Evolutionary conservation across 2,113 vertebrate genomes (phyloP).

Genomic region (Dryoscopus gambensis): DNA sequence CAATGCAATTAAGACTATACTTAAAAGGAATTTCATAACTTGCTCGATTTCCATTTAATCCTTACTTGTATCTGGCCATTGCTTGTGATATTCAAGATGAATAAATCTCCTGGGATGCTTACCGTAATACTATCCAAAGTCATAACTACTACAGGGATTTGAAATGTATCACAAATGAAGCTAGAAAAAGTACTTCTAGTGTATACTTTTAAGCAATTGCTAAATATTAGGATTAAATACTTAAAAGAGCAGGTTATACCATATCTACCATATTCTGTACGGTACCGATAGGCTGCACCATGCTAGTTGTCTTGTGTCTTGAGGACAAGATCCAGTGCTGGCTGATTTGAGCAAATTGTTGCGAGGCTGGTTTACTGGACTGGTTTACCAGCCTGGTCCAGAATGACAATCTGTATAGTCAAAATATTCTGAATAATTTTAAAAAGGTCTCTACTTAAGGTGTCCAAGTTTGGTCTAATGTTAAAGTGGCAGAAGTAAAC

Average conservation of each 20-base stretch:
- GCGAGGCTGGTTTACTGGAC: neutral
- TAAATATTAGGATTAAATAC: neutral
- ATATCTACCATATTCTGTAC: accelerated
- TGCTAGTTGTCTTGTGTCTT: neutral
- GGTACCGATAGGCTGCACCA: accelerated
- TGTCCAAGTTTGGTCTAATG: neutral
- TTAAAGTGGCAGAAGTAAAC: neutral
- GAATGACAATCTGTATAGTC: neutral
- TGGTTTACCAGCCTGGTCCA: neutral
- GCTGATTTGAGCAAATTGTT: neutral
- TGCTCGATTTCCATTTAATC: neutral
- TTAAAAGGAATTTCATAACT: neutral
- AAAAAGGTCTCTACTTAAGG: neutral
- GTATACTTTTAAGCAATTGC: neutral
- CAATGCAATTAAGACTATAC: neutral
- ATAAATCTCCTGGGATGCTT: neutral
- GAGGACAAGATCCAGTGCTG: neutral
- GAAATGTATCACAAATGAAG: neutral
- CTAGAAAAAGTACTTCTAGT: neutral
- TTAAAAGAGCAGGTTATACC: neutral
- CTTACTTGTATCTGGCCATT: neutral
- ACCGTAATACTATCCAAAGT: neutral
- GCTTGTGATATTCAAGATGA: neutral
- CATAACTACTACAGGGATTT: neutral
- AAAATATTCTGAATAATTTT: neutral